Evolutionary conservation across 2,797 vertebrate species (phyloP).

Genomic region (Podarcis siculus): DNA sequence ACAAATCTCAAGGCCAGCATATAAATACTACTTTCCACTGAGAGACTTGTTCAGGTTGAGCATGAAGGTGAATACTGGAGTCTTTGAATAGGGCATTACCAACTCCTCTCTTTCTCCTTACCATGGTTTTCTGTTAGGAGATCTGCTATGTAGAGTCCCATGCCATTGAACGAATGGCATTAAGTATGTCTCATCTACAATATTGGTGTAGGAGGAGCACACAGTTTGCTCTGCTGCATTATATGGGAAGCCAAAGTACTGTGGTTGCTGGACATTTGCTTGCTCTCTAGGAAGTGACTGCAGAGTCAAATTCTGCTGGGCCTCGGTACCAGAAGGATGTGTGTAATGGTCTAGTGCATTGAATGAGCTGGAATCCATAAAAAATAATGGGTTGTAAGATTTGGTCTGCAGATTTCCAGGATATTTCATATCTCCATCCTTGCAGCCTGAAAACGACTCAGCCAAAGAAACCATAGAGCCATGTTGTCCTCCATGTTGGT

Average conservation of each 20-base stretch:
- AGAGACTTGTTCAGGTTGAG: neutral
- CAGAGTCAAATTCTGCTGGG: neutral
- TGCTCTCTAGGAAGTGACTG: conserved; percentile 52
- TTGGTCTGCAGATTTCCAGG: neutral
- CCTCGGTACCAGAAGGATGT: neutral
- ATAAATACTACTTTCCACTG: neutral
- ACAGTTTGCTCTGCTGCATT: conserved; percentile 69
- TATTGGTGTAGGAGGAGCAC: conserved; percentile 64
- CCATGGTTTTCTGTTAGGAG: conserved; percentile 2
- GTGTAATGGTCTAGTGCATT: neutral
- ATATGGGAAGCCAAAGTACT: conserved; percentile 77
- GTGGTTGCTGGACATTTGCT: conserved; percentile 55
- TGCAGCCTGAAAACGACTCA: fast-evolving
- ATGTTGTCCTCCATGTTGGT: neutral
- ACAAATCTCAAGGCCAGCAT: neutral
- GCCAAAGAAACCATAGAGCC: neutral
- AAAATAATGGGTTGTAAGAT: neutral
- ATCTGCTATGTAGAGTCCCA: conserved; percentile 37
- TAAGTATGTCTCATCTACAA: conserved; percentile 71
- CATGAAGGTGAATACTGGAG: neutral
- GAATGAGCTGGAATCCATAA: neutral
- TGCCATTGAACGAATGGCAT: conserved; percentile 72
- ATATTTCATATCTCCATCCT: neutral
- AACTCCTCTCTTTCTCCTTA: neutral
- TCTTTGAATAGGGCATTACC: neutral